These are phyloP conservation scores for Seira musarum DNA, from an alignment of 2,888 invertebrate species.

Conservation along the genomic window DNA sequence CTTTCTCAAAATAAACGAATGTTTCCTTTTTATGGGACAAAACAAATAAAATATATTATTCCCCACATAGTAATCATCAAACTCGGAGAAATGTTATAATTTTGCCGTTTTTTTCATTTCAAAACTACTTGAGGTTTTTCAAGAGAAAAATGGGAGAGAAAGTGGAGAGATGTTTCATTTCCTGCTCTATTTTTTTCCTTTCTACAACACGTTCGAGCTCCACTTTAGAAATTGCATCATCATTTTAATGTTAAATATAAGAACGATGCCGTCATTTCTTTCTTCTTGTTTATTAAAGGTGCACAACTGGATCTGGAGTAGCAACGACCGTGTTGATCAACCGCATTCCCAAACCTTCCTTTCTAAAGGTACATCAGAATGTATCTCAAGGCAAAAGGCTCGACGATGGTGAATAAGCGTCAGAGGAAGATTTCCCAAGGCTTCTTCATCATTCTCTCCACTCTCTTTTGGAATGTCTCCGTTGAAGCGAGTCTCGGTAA, in stretches of 20 bases:
- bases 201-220: background rate
- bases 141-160: background rate
- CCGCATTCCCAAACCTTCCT: background rate
- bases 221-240: background rate
- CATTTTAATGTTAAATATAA: background rate
- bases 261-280: background rate
- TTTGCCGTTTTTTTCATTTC: slow-evolving; percentile 12
- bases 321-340: no score
- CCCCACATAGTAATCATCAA: background rate
- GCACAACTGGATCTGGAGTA: background rate
- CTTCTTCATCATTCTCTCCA: slow-evolving; percentile 59
- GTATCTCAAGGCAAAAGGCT: slow-evolving; percentile 28
- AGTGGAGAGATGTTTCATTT: slow-evolving; percentile 35
- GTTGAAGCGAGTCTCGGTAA: slow-evolving; percentile 57
- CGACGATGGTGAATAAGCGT: slow-evolving; percentile 57
- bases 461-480: slow-evolving; percentile 54
- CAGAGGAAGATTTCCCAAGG: slow-evolving; percentile 56
- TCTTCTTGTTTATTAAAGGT: slow-evolving; percentile 19
- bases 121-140: background rate
- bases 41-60: slow-evolving; percentile 2
- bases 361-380: slow-evolving; percentile 11
- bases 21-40: background rate
- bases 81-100: slow-evolving; percentile 5
- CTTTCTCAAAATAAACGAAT: no score
- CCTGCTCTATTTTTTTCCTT: slow-evolving; percentile 27